These are phyloP conservation scores for Beroe ovata DNA, from an alignment of 37 sponge, comb jelly and placozoan genomes.

Conservation along the genomic window DNA sequence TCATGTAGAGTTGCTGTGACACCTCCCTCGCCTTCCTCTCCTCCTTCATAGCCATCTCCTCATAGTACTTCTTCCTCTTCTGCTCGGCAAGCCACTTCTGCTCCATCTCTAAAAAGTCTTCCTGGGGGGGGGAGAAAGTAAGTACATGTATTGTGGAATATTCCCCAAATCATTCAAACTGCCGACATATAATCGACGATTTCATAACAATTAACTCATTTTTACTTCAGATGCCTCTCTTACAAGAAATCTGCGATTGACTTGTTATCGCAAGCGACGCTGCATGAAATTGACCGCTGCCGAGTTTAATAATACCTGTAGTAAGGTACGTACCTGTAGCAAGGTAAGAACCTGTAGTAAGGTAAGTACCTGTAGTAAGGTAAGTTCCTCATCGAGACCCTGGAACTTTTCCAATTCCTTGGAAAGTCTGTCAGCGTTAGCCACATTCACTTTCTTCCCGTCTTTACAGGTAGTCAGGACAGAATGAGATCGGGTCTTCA, in stretches of 20 bases:
- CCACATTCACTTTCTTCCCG: conserved; percentile 42
- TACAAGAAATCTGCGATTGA: no score
- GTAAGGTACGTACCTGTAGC: neutral
- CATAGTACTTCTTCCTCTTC: conserved; percentile 52
- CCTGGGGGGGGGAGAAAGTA: no score
- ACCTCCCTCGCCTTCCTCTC: conserved; percentile 46
- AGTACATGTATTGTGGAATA: no score
- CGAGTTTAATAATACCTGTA: no score
- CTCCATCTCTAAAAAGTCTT: conserved; percentile 57
- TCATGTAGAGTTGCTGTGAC: conserved; percentile 59
- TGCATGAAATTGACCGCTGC: no score
- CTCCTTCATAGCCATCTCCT: conserved; percentile 17
- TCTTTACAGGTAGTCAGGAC: conserved; percentile 20
- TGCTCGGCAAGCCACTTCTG: conserved; percentile 46
- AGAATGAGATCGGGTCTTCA: neutral
- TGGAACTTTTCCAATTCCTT: conserved; percentile 65
- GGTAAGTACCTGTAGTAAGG: neutral
- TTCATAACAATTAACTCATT: no score
- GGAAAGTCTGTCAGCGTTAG: conserved; percentile 49
- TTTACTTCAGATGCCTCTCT: no score
- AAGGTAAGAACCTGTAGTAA: neutral
- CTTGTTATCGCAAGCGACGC: no score
- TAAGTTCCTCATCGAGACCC: conserved; percentile 9
- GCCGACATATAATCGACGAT: no score
- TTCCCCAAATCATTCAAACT: no score